Conservation (phyloP, 2,113 vertebrate species). For the Oenanthe melanoleuca region DNA sequence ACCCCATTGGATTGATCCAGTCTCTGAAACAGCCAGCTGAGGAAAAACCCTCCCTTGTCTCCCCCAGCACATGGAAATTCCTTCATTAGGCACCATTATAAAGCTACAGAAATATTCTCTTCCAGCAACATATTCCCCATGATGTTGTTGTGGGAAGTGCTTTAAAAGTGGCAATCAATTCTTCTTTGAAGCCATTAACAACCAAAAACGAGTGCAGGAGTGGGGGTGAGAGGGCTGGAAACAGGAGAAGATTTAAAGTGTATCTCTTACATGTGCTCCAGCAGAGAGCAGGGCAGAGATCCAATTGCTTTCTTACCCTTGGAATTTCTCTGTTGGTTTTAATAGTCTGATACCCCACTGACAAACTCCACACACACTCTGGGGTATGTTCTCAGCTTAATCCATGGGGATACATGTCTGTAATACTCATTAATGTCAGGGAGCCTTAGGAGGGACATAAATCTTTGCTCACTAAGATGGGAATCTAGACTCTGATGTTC, state of each 20-base stretch:
- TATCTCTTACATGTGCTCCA: conserved; percentile 11
- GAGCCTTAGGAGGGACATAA: conserved; percentile 31
- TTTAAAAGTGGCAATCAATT: conserved; percentile 18
- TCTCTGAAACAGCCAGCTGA: background rate
- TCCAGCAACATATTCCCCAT: background rate
- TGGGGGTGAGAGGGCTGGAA: background rate
- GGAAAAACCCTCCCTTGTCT: background rate
- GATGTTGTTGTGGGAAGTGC: conserved; percentile 7
- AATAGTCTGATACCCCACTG: conserved; percentile 37
- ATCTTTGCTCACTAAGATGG: conserved; percentile 50
- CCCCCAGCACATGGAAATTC: background rate
- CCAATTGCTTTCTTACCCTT: conserved; percentile 21
- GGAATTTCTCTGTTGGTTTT: conserved; percentile 57
- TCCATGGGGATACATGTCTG: conserved; percentile 51
- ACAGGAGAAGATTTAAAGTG: background rate
- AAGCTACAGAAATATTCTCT: background rate
- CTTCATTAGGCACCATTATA: background rate
- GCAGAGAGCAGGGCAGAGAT: conserved; percentile 23
- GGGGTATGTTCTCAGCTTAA: conserved; percentile 55
- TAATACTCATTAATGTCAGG: conserved; percentile 59
- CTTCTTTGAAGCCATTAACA: conserved; percentile 20
- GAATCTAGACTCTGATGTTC: conserved; percentile 53
- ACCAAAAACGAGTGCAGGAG: background rate
- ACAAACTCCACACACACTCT: conserved; percentile 48
- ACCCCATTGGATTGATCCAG: background rate